Base-by-base conservation (phyloP, 2,113 vertebrate genomes). In the Notarius lentiginosus region DNA sequence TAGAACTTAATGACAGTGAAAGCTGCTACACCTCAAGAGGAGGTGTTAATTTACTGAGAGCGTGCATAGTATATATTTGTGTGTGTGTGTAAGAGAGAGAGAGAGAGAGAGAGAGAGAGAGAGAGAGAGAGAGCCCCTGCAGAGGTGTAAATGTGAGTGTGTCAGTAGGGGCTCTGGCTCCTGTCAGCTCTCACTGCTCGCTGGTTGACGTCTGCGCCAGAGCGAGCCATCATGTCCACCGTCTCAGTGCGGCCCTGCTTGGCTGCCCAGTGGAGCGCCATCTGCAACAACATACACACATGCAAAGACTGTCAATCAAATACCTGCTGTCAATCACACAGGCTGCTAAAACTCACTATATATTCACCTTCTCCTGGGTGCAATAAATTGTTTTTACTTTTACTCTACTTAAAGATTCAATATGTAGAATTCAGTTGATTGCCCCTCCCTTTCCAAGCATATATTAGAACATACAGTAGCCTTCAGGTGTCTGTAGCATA, bases 111-210 rank as follows among this genome's bases (percentile, higher is more conserved):
- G 55, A 34, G 55, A 20, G 27, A 41, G 55, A 34, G 30, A 60
- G 76, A 79, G 53, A 34, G 68, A 18, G 83, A 76, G 61, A 55
- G 86, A n/a, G 84, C 83, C 65, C 86, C 84, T 79, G 91, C 90
- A 90, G 84, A 91, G 93, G 93, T 92, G 92, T 94, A 93, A 94
- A 92, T 87, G 58, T 88, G 87, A 89, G 93, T 90, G 91, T 77
- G 90, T 92, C 93, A 87, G 85, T 93, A 83, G 89, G 93, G 92
- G 90, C 93, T 90, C 92, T 92, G 94, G 91, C 90, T 86, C 92
- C 94, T 94, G 93, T 95, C 94, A 92, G 92, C 93, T 92, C 95
- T 95, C 94, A 95, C 95, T 92, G 94, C 94, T 96, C 95, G 93
- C 92, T 92, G 91, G 92, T 94, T 95, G 95, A 96, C 93, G 91